Evolutionary conservation across 2,113 vertebrate species (phyloP).

Genomic region (Anser brachyrhynchus): DNA sequence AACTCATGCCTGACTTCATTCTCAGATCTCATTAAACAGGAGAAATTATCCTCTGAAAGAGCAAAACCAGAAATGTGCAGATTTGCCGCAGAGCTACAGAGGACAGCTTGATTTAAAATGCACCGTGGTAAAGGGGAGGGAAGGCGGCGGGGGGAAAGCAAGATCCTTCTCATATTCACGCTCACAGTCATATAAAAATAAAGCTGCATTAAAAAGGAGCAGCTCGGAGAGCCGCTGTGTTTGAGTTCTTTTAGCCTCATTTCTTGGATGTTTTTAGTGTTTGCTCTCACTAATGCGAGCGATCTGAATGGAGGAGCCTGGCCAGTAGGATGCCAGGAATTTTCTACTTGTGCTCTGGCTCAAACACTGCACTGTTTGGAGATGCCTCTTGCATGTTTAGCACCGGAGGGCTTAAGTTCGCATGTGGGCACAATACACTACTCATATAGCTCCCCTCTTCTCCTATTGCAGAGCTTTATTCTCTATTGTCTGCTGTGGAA

Average conservation of each 20-base stretch:
- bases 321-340: neutral
- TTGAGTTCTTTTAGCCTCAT: neutral
- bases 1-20: constrained; percentile 84
- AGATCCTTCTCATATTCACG: constrained; percentile 5
- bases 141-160: neutral
- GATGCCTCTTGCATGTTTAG: constrained; percentile 7
- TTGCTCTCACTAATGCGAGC: neutral
- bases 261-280: neutral
- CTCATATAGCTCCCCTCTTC: neutral
- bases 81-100: constrained; percentile 70
- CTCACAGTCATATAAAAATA: neutral
- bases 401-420: neutral
- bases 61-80: constrained; percentile 77
- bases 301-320: neutral
- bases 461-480: constrained; percentile 17
- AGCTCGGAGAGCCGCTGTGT: neutral
- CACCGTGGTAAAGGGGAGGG: constrained; percentile 2
- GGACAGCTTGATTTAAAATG: constrained; percentile 77
- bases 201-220: neutral
- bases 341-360: neutral
- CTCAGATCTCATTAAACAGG: constrained; percentile 83
- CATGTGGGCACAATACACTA: neutral
- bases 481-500: neutral
- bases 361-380: neutral
- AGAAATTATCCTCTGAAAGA: constrained; percentile 82